Base-by-base conservation (phyloP, 2,888 invertebrate species). In the Chymomyza amoena region DNA sequence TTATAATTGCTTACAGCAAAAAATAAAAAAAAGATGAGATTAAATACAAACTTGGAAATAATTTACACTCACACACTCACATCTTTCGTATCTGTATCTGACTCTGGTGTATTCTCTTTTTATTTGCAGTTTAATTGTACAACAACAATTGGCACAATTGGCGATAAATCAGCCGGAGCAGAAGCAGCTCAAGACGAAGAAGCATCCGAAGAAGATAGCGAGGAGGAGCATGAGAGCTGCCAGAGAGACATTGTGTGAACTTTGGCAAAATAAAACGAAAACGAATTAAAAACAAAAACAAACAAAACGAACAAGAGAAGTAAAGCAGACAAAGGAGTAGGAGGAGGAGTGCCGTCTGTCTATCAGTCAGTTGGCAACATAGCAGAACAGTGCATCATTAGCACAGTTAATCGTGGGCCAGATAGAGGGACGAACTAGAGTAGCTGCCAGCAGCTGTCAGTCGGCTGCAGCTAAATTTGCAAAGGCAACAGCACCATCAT, bases 71-170 rank as follows among this genome's bases (percentile, higher is more conserved):
- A 45, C 25, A 15, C 51, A 45, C 25, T 10, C 51, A 45, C 39
- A 18, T 50, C 64, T 16, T 52, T 59, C 32, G 7, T 39, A 28
- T n/a, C 9, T 4, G 54, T 32, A 28, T 45, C 18, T 32, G 32
- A 32, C 32, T 32, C 32, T 32, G 32, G 13, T 18, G 13, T 65
- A 6, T 70, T 15, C 61, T 45, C 20, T 61, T 60, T 39, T 65
- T 60, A 62, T 9, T 80, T 85, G 72, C 86, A 84, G 83, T 77
- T 79, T 80, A 84, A 85, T 87, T 85, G 83, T 85, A 72, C 81
- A 83, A 54, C 62, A 68, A 67, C 59, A 84, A 85, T 85, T 84
- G 85, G 73, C 69, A 78, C 78, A 78, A 78, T 78, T 76, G 78
- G 76, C 78, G 68, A 72, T 78, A 78, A 73, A 78, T 76, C 78